These are phyloP conservation scores for Tetraneura akinire DNA, from an alignment of 1,140 invertebrate genomes.

Conservation along the genomic window DNA sequence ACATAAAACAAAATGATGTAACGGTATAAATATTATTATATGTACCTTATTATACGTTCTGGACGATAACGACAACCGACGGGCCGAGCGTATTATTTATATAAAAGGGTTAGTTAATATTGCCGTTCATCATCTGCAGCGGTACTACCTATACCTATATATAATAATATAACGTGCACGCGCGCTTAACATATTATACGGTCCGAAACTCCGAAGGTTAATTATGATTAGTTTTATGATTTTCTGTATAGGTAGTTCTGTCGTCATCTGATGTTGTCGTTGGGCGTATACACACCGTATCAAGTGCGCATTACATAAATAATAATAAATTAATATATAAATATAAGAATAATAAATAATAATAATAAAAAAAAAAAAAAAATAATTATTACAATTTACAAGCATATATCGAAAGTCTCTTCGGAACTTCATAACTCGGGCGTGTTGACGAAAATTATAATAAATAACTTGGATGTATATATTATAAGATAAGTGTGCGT, in stretches of 20 bases:
- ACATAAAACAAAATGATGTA: conserved; percentile 5
- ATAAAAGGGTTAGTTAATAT: background rate
- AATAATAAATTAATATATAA: too few relatives aligned
- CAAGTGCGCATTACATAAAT: too few relatives aligned
- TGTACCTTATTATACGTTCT: background rate
- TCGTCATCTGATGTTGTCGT: background rate
- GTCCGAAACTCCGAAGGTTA: background rate
- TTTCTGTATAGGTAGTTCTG: background rate
- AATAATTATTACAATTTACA: too few relatives aligned
- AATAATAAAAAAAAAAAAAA: too few relatives aligned
- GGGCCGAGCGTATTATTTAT: background rate
- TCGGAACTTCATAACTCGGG: too few relatives aligned
- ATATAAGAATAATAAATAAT: too few relatives aligned
- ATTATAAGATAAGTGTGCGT: too few relatives aligned
- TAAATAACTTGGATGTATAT: too few relatives aligned
- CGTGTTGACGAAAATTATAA: too few relatives aligned
- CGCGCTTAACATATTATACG: background rate
- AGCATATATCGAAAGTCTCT: too few relatives aligned
- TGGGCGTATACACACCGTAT: background rate
- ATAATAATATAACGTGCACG: background rate
- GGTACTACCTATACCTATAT: background rate
- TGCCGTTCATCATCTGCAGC: background rate
- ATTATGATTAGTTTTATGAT: conserved; percentile 19
- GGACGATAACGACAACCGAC: background rate
- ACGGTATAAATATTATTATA: background rate